Conservation (phyloP, 2,797 vertebrate genomes). For the Peromyscus attwateri region DNA sequence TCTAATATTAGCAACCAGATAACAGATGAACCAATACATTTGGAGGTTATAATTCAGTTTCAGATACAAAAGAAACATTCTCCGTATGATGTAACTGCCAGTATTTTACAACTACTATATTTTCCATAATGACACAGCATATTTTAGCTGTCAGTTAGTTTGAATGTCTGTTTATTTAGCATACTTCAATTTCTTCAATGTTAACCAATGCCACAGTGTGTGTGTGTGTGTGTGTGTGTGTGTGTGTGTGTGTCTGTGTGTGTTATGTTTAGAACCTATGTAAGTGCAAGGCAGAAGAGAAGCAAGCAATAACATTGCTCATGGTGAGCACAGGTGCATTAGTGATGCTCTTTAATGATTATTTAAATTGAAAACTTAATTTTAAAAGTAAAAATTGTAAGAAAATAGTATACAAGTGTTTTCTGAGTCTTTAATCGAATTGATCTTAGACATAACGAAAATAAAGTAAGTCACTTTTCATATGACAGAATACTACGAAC, state of each 20-base stretch:
- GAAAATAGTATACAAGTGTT: background rate
- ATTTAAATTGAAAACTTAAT: slow-evolving; percentile 51
- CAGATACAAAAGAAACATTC: background rate
- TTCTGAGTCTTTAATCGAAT: slow-evolving; percentile 18
- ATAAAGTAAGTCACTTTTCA: background rate
- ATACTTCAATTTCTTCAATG: slow-evolving; percentile 31
- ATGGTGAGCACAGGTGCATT: background rate
- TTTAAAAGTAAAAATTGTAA: slow-evolving; percentile 42
- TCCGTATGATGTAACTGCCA: background rate
- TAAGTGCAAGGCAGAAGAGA: background rate
- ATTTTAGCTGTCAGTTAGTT: background rate
- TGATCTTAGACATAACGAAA: background rate
- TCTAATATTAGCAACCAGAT: background rate
- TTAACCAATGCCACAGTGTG: background rate
- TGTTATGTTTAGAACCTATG: background rate
- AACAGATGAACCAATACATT: slow-evolving; percentile 15
- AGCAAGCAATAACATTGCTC: background rate
- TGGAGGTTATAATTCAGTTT: background rate
- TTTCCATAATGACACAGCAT: background rate
- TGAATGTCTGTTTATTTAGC: background rate
- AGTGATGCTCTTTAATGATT: background rate
- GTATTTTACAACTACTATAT: background rate
- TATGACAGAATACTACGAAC: background rate
- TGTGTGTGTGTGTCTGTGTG: background rate
- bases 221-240: background rate